Evolutionary conservation across 2,888 invertebrate species (phyloP).

Genomic region (Macropis europaea): DNA sequence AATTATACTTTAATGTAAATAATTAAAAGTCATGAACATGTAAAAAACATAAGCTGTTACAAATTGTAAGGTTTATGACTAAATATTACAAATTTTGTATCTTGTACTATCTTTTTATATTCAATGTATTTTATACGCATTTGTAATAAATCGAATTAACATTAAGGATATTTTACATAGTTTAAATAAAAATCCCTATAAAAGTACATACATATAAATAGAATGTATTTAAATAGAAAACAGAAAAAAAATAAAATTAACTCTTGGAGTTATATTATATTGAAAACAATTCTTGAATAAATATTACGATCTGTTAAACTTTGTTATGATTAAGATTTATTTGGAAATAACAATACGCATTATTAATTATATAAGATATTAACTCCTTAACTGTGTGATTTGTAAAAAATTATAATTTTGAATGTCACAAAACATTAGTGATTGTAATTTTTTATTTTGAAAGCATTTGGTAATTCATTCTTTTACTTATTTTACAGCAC

Average conservation of each 20-base stretch:
- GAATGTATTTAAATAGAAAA: not conserved
- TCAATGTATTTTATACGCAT: constrained; percentile 7
- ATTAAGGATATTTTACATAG: too few relatives aligned
- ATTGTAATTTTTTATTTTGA: not conserved
- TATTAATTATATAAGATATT: constrained; percentile 4
- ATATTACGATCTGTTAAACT: not conserved
- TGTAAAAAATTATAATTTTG: not conserved
- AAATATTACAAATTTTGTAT: not conserved
- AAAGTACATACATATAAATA: too few relatives aligned
- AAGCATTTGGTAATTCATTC: not conserved
- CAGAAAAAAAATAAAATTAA: not conserved
- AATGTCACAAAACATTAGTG: not conserved
- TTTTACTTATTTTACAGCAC: not conserved
- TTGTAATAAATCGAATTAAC: constrained; percentile 18
- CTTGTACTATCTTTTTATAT: not conserved
- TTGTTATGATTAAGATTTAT: constrained; percentile 22
- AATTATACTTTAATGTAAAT: constrained; percentile 4
- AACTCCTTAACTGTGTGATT: not conserved
- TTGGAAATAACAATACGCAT: constrained; percentile 10
- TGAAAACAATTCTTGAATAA: not conserved
- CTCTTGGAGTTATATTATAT: not conserved
- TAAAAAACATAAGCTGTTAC: not conserved
- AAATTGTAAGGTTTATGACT: not conserved
- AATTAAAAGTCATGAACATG: not conserved
- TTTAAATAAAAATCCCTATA: too few relatives aligned